Percentiles rank a stretch among this genome's conserved stretches.
Evolutionary conservation across 2,113 vertebrate species (phyloP).

Genomic region (Daphoenositta chrysoptera): DNA sequence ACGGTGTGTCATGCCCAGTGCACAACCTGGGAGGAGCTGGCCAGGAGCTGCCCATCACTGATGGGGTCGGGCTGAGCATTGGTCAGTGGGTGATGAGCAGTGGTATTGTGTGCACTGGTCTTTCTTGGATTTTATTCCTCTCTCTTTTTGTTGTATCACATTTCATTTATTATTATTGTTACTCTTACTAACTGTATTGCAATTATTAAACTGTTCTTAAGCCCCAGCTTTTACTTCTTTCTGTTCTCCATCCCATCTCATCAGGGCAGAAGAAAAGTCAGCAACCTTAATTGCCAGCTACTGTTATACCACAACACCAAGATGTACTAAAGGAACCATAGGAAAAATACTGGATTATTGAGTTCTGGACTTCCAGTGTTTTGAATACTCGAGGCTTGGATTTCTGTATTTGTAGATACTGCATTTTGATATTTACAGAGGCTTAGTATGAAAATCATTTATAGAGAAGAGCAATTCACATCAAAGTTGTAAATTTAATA

Average conservation of each 20-base stretch:
- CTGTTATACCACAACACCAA: neutral
- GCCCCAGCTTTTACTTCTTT: neutral
- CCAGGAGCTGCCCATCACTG: neutral
- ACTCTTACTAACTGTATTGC: neutral
- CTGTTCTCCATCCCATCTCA: neutral
- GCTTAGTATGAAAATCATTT: neutral
- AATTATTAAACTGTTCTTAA: neutral
- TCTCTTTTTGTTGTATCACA: neutral
- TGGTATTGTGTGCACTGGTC: neutral
- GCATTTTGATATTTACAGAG: neutral
- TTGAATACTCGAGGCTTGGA: neutral
- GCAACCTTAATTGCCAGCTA: neutral
- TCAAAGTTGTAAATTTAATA: neutral
- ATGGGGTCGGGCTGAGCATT: neutral
- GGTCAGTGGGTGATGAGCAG: rapidly evolving
- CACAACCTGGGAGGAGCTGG: neutral
- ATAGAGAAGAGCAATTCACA: neutral
- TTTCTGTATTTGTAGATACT: neutral
- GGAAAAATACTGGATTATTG: neutral
- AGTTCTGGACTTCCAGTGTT: neutral
- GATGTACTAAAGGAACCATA: neutral
- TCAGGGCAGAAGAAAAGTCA: neutral
- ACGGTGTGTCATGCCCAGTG: neutral
- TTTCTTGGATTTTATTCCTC: neutral
- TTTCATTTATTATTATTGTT: neutral